Percentiles rank a stretch among this genome's conserved stretches.
Conservation (phyloP, 2,888 invertebrate genomes). For the Pherbina coryleti region DNA sequence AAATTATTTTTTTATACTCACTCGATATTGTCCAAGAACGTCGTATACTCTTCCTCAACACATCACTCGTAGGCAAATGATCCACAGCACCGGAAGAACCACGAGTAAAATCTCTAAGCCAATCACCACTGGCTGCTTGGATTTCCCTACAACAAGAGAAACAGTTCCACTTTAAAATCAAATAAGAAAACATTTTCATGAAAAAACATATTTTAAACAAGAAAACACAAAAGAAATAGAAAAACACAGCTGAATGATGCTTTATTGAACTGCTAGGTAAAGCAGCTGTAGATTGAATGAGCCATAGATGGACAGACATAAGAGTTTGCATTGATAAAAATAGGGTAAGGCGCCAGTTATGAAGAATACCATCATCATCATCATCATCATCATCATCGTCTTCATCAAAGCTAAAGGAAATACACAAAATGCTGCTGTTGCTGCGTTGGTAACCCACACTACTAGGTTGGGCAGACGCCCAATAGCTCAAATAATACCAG, state of each 20-base stretch:
- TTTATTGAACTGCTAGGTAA: conserved; percentile 38
- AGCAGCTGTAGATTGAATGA: conserved; percentile 46
- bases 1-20: conserved; percentile 62
- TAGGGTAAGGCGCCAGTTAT: not conserved
- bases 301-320: conserved; percentile 2
- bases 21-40: conserved; percentile 82
- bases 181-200: conserved; percentile 52
- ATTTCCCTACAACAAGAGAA: conserved; percentile 75
- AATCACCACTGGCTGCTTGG: conserved; percentile 77
- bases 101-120: conserved; percentile 76
- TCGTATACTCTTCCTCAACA: conserved; percentile 76
- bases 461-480: conserved; percentile 36
- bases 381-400: not conserved
- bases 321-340: too few species aligned
- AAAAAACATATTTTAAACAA: conserved; percentile 43
- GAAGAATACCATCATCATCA: not conserved
- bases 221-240: not conserved
- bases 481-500: conserved; percentile 30
- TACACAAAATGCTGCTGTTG: not conserved
- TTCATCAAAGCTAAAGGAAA: not conserved
- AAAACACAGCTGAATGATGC: conserved; percentile 39
- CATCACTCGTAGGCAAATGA: conserved; percentile 73
- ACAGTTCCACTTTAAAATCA: conserved; percentile 60
- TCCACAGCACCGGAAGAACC: conserved; percentile 71
- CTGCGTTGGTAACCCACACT: conserved; percentile 18